Base-by-base conservation (phyloP, 92 coral and sea anemone genomes). In the Umimayanthus kanabou region DNA sequence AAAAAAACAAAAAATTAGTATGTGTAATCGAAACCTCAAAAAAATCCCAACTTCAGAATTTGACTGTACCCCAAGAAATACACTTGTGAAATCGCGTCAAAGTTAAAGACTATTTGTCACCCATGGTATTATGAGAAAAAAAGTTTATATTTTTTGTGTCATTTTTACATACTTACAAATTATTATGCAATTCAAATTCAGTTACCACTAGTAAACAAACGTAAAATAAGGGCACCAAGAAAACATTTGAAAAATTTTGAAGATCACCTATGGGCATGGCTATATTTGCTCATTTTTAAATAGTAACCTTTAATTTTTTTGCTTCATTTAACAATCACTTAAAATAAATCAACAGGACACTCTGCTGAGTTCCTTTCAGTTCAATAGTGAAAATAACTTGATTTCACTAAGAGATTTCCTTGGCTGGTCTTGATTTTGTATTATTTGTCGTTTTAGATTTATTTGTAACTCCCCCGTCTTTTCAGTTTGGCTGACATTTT, bases 191-290 rank as follows among this genome's bases (percentile, higher is more conserved):
- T 45, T 77, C 1, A 42, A 45, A 77, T 77, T 77, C 61, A 76
- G 45, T 73, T 73, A 30, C 45, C 77, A 74, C 23, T 77, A 77
- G 58, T 20, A 77, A 77, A 77, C 47, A 29, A 77, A 5, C 18
- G 47, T 29, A 77, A 77, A 25, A 42, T n/a, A 33, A 42, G 80
- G 30, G 58, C 58, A 22, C 20, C 57, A 77, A 55, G 80, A n/a
- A 42, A 77, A 45, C 57, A 43, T 74, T 74, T 37, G 16, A 77
- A 77, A 23, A 77, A 14, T 74, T 74, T 74, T 74, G 79, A 39
- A 74, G 79, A 74, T 74, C 23, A 39, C n/a, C 78, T 33, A 14
- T 42, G 45, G 45, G 45, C 7, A 42, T 42, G 45, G 45, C 45
- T 42, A 42, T 42, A 42, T 74, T 74, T 74, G 18, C 79, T 74